Evolutionary conservation across 2,797 vertebrate species (phyloP).

Genomic region (Thalassophryne amazonica): DNA sequence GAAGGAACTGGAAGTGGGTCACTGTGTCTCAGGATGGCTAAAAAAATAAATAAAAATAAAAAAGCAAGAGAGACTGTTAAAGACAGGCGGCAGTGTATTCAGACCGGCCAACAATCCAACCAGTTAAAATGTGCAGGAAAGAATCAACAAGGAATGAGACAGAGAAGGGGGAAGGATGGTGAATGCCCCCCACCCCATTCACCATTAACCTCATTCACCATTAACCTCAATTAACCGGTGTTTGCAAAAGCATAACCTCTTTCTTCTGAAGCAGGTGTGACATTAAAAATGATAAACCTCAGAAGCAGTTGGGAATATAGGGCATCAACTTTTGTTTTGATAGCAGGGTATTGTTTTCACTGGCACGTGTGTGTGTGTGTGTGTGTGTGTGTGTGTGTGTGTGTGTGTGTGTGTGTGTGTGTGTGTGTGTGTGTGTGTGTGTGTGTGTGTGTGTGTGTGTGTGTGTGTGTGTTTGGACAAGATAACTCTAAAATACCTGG

Average conservation of each 20-base stretch:
- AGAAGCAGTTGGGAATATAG: not conserved
- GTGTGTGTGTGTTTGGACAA: too few species aligned
- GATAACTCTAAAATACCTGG: too few species aligned
- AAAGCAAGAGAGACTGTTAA: constrained; percentile 19
- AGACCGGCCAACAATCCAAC: constrained; percentile 37
- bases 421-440: too few species aligned
- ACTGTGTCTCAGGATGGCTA: constrained; percentile 68
- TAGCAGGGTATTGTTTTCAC: too few species aligned
- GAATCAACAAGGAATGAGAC: constrained; percentile 6
- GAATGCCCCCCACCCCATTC: too few species aligned
- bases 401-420: too few species aligned
- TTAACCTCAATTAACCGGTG: not conserved
- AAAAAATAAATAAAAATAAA: constrained; percentile 36
- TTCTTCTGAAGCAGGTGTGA: constrained; percentile 39
- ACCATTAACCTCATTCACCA: too few species aligned
- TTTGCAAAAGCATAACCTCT: constrained; percentile 4
- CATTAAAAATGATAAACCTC: constrained; percentile 20
- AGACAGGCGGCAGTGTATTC: constrained; percentile 20
- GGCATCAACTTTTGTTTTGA: constrained; percentile 1
- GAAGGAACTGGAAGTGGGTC: constrained; percentile 75
- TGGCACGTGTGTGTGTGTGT: too few species aligned
- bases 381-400: too few species aligned
- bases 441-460: too few species aligned
- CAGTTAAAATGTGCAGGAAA: constrained; percentile 34
- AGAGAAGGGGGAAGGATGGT: not conserved